A percentile compares a stretch with the other conserved stretches of the same genome.
phyloP scores from a whole-genome alignment of 1,140 invertebrate species.

The Leptonema lineaticorne region DNA sequence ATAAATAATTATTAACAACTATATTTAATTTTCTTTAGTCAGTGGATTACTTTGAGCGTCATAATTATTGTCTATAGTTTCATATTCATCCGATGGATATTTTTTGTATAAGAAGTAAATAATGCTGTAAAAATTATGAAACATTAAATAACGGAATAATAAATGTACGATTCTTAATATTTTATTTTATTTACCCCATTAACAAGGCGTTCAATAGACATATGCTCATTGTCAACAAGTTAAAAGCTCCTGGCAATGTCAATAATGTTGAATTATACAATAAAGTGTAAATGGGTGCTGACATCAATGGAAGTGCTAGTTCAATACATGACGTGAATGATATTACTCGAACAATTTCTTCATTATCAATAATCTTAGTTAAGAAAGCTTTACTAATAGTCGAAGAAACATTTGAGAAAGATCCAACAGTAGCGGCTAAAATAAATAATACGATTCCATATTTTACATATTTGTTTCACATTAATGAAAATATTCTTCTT shows the following conservation, averaged over 20 bases:
- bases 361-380: conserved; percentile 65
- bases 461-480: no score
- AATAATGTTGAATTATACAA: conserved; percentile 61
- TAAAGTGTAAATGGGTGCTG: conserved; percentile 61
- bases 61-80: no score
- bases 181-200: conserved; percentile 54
- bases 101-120: not conserved
- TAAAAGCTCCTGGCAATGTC: conserved; percentile 58
- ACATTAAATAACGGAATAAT: not conserved
- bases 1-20: no score
- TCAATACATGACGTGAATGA: conserved; percentile 64
- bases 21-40: no score
- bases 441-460: no score
- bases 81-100: not conserved
- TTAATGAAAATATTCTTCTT: conserved; percentile 54
- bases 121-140: not conserved
- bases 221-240: conserved; percentile 55
- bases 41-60: no score
- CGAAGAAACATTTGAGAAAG: no score
- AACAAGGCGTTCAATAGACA: conserved; percentile 49
- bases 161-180: no score
- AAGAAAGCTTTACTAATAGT: conserved; percentile 64
- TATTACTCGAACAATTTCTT: conserved; percentile 68
- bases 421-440: no score
- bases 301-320: conserved; percentile 60